phyloP scores from a whole-genome alignment of 2,113 vertebrate species.

The Penelope pileata region DNA sequence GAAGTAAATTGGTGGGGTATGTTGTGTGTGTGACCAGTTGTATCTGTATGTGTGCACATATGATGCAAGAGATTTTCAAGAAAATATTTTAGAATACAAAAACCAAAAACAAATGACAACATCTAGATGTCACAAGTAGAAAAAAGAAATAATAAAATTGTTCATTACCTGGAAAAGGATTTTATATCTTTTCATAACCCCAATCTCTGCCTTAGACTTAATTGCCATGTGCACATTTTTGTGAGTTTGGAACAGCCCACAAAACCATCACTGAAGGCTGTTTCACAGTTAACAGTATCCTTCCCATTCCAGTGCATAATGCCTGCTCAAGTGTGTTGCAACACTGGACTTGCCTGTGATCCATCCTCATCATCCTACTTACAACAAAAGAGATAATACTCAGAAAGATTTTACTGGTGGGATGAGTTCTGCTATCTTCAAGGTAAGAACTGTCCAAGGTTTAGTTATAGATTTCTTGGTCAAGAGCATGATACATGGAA shows the following conservation, averaged over 20 bases:
- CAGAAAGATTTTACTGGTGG: background rate
- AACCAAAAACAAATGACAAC: background rate
- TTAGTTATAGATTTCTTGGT: background rate
- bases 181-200: background rate
- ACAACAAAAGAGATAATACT: background rate
- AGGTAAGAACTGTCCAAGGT: background rate
- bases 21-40: background rate
- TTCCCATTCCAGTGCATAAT: background rate
- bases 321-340: too few relatives aligned
- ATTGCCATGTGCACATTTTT: background rate
- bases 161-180: background rate
- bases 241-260: background rate
- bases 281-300: background rate
- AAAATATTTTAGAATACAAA: background rate
- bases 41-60: background rate
- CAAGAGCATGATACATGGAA: background rate
- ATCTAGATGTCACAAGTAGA: background rate
- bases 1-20: background rate
- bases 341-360: background rate
- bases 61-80: background rate
- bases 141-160: background rate
- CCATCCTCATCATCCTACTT: background rate
- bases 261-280: background rate
- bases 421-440: background rate
- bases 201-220: background rate